Evolutionary conservation across 1,140 invertebrate species (phyloP).

Genomic region (Euschistus heros): DNA sequence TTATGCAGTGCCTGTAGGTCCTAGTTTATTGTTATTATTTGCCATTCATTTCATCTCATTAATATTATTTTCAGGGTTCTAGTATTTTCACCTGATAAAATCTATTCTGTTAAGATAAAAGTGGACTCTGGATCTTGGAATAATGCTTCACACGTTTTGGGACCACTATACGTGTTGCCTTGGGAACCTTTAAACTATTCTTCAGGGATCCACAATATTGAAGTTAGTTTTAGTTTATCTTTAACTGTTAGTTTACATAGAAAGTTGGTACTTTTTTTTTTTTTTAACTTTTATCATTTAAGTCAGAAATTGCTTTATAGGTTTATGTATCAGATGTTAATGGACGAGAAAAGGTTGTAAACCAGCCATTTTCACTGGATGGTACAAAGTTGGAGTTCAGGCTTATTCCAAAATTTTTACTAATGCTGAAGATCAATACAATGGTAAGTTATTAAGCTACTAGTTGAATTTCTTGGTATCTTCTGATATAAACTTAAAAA

Average conservation of each 20-base stretch:
- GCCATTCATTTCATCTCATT: background rate
- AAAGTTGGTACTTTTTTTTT: background rate
- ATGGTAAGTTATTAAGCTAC: conserved; percentile 52
- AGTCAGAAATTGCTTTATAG: conserved; percentile 36
- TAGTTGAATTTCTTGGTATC: too few relatives aligned
- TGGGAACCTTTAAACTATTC: conserved; percentile 61
- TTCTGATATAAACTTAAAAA: too few relatives aligned
- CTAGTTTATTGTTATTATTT: too few relatives aligned
- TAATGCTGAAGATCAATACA: conserved; percentile 60
- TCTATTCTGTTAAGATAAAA: conserved; percentile 50
- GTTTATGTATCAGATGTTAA: conserved; percentile 47
- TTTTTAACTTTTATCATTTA: too few relatives aligned
- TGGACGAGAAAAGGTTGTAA: conserved; percentile 44
- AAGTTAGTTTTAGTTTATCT: conserved; percentile 39
- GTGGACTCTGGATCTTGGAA: conserved; percentile 43
- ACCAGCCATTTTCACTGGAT: conserved; percentile 70
- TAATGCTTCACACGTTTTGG: conserved; percentile 35
- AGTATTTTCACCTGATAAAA: conserved; percentile 56
- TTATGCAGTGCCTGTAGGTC: too few relatives aligned
- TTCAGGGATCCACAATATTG: conserved; percentile 56
- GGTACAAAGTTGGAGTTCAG: conserved; percentile 52
- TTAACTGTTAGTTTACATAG: background rate
- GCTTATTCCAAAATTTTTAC: conserved; percentile 51
- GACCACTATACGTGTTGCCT: conserved; percentile 56
- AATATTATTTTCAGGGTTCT: conserved; percentile 48